Evolutionary conservation across 2,113 vertebrate species (phyloP).

Genomic region (Melanostigma gelatinosum): DNA sequence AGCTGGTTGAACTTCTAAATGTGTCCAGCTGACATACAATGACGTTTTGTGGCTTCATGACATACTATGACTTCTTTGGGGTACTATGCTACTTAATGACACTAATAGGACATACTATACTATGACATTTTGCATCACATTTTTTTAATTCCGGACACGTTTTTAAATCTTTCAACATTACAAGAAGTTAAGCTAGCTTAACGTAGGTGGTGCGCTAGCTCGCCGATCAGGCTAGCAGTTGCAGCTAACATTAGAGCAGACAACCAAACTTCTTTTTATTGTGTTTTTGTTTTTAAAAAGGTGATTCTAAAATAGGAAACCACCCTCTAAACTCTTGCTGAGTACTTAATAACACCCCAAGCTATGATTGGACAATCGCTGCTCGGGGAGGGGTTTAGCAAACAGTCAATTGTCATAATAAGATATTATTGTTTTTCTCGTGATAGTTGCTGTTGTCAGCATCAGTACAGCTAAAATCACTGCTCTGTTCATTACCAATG

Average conservation of each 20-base stretch:
- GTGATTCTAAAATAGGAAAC: not conserved
- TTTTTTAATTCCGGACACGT: not conserved
- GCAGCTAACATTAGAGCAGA: not conserved
- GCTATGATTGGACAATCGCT: not conserved
- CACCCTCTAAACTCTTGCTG: not conserved
- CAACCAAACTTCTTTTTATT: not conserved
- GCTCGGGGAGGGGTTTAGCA: not conserved
- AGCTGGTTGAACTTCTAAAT: not conserved
- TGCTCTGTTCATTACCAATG: not conserved
- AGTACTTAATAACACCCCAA: not conserved
- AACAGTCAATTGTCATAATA: not conserved
- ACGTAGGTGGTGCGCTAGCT: not conserved
- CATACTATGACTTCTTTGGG: no score
- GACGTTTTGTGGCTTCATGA: not conserved
- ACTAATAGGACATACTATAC: no score
- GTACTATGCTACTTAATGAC: not conserved
- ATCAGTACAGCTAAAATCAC: not conserved
- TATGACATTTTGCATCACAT: not conserved
- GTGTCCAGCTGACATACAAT: not conserved
- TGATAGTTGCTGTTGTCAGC: not conserved
- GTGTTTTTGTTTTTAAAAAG: not conserved
- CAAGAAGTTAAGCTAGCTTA: not conserved
- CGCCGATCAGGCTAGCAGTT: not conserved
- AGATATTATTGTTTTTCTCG: not conserved
- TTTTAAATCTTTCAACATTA: not conserved